Conservation (phyloP, 2,113 vertebrate species). For the Gymnogyps californianus region DNA sequence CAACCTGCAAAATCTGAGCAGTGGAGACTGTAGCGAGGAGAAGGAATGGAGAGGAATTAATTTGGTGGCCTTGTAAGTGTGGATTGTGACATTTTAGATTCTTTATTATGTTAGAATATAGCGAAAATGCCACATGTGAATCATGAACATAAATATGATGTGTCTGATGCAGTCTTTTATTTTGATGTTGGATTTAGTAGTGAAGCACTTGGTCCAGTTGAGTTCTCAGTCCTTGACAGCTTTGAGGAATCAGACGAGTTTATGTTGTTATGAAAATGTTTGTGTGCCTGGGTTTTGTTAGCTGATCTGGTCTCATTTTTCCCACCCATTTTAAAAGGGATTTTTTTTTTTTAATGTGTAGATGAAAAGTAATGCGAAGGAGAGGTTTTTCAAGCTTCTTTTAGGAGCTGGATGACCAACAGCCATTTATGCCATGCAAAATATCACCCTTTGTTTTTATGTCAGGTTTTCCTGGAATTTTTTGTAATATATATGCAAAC, state of each 20-base stretch:
- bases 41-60: not conserved
- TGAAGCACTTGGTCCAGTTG: not conserved
- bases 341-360: not conserved
- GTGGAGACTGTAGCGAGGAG: not conserved
- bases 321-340: not conserved
- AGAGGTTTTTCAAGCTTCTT: not conserved
- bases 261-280: not conserved
- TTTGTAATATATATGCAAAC: not conserved
- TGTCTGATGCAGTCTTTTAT: not conserved
- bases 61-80: not conserved
- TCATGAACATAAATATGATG: not conserved
- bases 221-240: not conserved
- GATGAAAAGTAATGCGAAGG: not conserved
- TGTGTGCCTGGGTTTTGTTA: not conserved
- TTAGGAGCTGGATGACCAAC: not conserved
- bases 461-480: not conserved
- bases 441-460: not conserved
- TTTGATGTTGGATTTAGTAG: not conserved
- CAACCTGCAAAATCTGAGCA: not conserved
- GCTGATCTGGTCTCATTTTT: not conserved
- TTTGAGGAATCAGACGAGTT: not conserved
- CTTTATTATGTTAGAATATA: not conserved
- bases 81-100: not conserved
- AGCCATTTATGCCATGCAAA: not conserved
- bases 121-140: not conserved